Evolutionary conservation across 2,797 vertebrate species (phyloP).

Genomic region (Macropodus opercularis): DNA sequence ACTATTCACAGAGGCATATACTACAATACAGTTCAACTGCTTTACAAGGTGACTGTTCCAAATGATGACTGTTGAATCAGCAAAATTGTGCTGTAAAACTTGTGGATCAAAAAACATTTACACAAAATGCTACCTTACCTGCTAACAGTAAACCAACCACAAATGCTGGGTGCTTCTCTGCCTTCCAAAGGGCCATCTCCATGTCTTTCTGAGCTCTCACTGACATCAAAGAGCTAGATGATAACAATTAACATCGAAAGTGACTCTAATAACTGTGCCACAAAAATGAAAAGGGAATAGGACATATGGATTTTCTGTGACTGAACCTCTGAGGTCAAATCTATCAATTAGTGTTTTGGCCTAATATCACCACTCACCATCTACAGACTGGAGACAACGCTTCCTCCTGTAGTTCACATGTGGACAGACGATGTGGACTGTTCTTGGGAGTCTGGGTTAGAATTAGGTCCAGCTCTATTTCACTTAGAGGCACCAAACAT

Average conservation of each 20-base stretch:
- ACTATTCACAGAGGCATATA: background rate
- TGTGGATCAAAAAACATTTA: too few species aligned
- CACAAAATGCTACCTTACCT: too few species aligned
- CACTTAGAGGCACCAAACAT: conserved; percentile 54
- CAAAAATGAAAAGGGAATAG: background rate
- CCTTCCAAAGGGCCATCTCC: conserved; percentile 77
- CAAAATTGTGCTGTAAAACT: background rate
- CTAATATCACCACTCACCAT: conserved; percentile 75
- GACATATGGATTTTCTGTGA: background rate
- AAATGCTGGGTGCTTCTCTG: conserved; percentile 81
- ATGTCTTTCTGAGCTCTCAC: conserved; percentile 66
- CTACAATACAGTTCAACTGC: background rate
- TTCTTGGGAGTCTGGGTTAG: conserved; percentile 69
- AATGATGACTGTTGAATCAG: background rate
- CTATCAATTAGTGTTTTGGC: background rate
- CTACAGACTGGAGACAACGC: conserved; percentile 64
- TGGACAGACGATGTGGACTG: conserved; percentile 53
- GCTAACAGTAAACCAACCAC: conserved; percentile 77
- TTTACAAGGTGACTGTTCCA: background rate
- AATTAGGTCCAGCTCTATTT: conserved; percentile 81
- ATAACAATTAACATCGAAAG: conserved; percentile 10
- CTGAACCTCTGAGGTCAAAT: background rate
- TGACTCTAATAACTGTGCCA: background rate
- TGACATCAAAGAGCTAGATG: conserved; percentile 79
- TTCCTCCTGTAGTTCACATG: conserved; percentile 74